A percentile compares a stretch with the other conserved stretches of the same genome.
These are phyloP conservation scores for Zaprionus inermis DNA, from an alignment of 1,140 invertebrate genomes.

Conservation along the genomic window DNA sequence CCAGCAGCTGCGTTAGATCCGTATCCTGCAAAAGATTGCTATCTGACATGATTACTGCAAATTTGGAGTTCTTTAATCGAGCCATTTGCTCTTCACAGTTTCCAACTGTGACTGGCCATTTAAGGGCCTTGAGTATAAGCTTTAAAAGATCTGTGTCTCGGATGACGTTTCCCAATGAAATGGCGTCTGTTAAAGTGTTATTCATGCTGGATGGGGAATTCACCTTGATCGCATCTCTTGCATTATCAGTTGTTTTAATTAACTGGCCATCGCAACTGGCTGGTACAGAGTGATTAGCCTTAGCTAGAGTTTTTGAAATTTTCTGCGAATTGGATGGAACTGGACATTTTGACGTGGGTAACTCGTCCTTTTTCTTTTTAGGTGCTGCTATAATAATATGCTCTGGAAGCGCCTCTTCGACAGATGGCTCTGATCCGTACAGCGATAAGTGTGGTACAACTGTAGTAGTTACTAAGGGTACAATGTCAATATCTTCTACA, in stretches of 20 bases:
- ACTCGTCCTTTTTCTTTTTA: conserved; percentile 70
- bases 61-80: conserved; percentile 72
- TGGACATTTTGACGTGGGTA: neutral
- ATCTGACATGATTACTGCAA: conserved; percentile 76
- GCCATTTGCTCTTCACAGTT: conserved; percentile 75
- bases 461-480: conserved; percentile 58
- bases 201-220: conserved; percentile 46
- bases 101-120: conserved; percentile 71
- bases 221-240: neutral
- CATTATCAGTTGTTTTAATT: neutral
- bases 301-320: conserved; percentile 8
- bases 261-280: conserved; percentile 10
- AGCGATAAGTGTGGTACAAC: conserved; percentile 58
- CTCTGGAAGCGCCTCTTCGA: conserved; percentile 69
- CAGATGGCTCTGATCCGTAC: conserved; percentile 54
- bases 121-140: conserved; percentile 77
- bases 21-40: conserved; percentile 77
- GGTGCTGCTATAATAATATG: conserved; percentile 77
- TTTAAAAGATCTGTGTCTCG: conserved; percentile 76
- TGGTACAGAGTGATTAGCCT: neutral
- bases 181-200: conserved; percentile 66
- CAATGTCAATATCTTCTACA: conserved; percentile 24
- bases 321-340: conserved; percentile 36
- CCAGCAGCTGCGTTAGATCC: conserved; percentile 78
- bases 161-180: conserved; percentile 76